Conservation (phyloP, 2,888 invertebrate species). For the Sminthurinus aureus region DNA sequence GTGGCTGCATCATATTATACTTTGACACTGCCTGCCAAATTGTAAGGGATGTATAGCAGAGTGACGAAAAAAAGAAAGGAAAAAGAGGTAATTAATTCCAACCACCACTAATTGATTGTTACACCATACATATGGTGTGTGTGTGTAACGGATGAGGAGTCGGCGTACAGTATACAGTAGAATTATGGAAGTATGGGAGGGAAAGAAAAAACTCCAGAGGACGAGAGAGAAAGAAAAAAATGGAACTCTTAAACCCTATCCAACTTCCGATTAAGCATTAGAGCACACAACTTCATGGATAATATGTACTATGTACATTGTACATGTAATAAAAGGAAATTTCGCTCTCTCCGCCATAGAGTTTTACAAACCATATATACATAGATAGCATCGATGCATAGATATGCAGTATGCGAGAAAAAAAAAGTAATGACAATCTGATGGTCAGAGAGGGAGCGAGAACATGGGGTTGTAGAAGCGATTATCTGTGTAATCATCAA, state of each 20-base stretch:
- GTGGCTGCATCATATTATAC: not conserved
- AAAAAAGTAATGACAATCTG: not conserved
- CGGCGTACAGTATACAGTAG: not conserved
- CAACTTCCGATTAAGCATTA: not conserved
- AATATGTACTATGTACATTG: no score
- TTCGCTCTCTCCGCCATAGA: no score
- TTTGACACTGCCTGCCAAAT: not conserved
- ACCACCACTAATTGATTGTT: slow-evolving; percentile 30
- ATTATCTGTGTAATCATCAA: not conserved
- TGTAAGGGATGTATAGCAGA: no score
- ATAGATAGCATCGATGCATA: no score
- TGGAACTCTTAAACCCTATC: not conserved
- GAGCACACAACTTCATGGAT: not conserved
- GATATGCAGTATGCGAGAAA: not conserved
- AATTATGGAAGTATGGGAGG: not conserved
- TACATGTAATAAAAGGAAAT: no score
- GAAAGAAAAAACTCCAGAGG: not conserved
- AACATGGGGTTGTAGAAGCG: not conserved
- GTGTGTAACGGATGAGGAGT: not conserved
- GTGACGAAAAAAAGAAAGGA: slow-evolving; percentile 5
- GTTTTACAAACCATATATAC: no score
- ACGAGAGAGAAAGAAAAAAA: no score
- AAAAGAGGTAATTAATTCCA: slow-evolving; percentile 25
- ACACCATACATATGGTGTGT: slow-evolving; percentile 7
- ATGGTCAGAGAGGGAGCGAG: not conserved